A percentile compares a stretch with the other conserved stretches of the same genome.
Evolutionary conservation across 2,888 invertebrate genomes (phyloP).

Genomic region (Caenorhabditis doughertyi): DNA sequence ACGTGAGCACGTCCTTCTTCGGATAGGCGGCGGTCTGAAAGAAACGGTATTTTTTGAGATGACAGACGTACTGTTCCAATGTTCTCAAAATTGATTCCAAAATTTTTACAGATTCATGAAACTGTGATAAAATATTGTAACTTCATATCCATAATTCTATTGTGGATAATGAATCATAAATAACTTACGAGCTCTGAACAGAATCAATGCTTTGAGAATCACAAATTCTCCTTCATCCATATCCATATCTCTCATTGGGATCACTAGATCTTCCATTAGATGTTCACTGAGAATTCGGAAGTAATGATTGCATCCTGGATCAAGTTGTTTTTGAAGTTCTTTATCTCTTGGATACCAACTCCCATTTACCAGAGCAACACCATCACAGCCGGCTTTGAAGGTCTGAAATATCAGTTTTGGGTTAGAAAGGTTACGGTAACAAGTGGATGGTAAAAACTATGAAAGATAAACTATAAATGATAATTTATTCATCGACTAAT

Average conservation of each 20-base stretch:
- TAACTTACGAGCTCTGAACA: conserved; percentile 74
- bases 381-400: conserved; percentile 73
- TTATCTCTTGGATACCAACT: conserved; percentile 75
- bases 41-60: too few relatives aligned
- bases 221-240: conserved; percentile 79
- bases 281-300: conserved; percentile 75
- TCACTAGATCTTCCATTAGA: conserved; percentile 75
- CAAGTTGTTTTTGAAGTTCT: conserved; percentile 72
- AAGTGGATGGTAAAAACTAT: too few relatives aligned
- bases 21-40: conserved; percentile 72
- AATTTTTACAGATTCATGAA: too few relatives aligned
- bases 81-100: not conserved
- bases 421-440: not conserved
- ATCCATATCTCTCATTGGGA: conserved; percentile 76
- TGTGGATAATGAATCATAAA: too few relatives aligned
- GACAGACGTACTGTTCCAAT: too few relatives aligned
- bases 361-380: conserved; percentile 77
- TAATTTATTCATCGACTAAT: too few relatives aligned
- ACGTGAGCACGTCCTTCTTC: conserved; percentile 73
- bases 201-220: conserved; percentile 74
- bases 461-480: too few relatives aligned
- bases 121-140: too few relatives aligned
- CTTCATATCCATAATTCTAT: too few relatives aligned
- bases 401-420: conserved; percentile 51
- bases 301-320: conserved; percentile 78